These are phyloP conservation scores for Eulemur albifrons DNA, from an alignment of 2,797 vertebrate species.

Conservation along the genomic window DNA sequence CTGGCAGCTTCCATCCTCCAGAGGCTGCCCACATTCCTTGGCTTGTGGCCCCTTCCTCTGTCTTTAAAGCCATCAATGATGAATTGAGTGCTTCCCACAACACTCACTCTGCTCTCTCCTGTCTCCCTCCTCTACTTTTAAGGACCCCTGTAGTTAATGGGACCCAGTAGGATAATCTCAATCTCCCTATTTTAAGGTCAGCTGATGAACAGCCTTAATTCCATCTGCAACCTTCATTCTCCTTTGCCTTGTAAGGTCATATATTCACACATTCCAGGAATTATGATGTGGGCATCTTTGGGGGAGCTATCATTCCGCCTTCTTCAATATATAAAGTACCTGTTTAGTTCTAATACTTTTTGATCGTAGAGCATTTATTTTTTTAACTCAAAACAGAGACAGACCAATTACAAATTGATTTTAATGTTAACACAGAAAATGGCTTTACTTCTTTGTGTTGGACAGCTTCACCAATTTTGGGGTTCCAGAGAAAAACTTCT, in stretches of 20 bases:
- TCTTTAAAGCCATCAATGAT: neutral
- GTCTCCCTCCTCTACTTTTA: neutral
- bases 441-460: neutral
- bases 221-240: neutral
- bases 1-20: neutral
- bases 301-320: neutral
- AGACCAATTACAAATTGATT: neutral
- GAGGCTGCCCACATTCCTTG: neutral
- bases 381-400: neutral
- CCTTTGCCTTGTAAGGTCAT: neutral
- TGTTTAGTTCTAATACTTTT: neutral
- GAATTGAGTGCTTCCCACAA: accelerated
- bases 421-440: neutral
- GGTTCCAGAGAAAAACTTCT: neutral
- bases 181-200: neutral
- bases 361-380: neutral
- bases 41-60: neutral
- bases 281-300: neutral
- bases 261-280: no score
- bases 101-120: neutral
- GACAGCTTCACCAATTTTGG: neutral
- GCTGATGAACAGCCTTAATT: neutral
- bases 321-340: neutral
- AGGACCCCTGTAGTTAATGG: neutral
- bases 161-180: neutral